phyloP scores from a whole-genome alignment of 2,113 vertebrate species.

The Circaetus cinerascens region DNA sequence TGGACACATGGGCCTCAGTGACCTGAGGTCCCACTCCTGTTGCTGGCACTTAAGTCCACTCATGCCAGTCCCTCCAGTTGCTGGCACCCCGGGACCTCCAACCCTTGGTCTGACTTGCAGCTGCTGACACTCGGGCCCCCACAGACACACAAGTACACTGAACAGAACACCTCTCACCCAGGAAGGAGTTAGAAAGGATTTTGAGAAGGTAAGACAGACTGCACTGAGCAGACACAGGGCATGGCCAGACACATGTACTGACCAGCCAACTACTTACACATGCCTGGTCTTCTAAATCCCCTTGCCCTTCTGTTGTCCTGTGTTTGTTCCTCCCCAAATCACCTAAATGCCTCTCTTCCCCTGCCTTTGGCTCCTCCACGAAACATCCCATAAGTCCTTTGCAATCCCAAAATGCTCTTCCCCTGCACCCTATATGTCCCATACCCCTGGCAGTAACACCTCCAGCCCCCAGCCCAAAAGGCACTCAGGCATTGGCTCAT shows the following conservation, averaged over 20 bases:
- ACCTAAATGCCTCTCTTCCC: background rate
- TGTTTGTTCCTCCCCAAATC: background rate
- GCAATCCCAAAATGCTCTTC: background rate
- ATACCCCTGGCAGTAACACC: background rate
- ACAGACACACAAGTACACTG: background rate
- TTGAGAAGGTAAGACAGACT: background rate
- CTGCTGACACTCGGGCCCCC: too few species aligned
- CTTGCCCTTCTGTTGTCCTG: background rate
- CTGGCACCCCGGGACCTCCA: background rate
- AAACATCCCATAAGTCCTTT: background rate
- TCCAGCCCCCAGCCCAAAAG: background rate
- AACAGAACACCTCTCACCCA: background rate
- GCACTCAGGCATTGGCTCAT: background rate
- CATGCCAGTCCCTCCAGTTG: too few species aligned
- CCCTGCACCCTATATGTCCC: background rate
- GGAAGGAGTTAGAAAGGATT: background rate
- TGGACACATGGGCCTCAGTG: accelerated
- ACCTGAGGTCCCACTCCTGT: background rate
- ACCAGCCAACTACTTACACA: background rate
- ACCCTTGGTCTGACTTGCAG: background rate
- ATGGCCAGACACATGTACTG: background rate
- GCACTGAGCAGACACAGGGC: background rate
- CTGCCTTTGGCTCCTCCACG: background rate
- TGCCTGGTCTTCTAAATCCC: background rate
- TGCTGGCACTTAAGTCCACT: background rate